A percentile compares a stretch with the other conserved stretches of the same genome.
These are phyloP conservation scores for Varroa destructor DNA, from an alignment of 1,140 invertebrate genomes.

Conservation along the genomic window DNA sequence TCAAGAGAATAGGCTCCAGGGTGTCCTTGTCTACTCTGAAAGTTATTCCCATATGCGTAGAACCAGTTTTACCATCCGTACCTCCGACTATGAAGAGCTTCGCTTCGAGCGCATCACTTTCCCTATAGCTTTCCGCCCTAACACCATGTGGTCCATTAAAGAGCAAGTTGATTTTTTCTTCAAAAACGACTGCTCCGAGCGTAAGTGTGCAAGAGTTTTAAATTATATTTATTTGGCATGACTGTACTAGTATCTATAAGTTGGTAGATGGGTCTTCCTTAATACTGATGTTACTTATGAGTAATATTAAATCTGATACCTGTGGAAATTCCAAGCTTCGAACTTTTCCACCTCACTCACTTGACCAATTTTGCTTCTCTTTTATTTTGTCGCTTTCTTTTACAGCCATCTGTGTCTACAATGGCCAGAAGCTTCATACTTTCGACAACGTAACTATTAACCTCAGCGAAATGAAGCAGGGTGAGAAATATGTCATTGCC, in stretches of 20 bases:
- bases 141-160: slow-evolving; percentile 24
- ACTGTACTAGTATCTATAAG: background rate
- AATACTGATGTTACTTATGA: background rate
- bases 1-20: slow-evolving; percentile 25
- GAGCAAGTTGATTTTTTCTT: background rate
- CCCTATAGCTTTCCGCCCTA: slow-evolving; percentile 20
- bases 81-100: slow-evolving; percentile 12
- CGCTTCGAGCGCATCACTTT: slow-evolving; percentile 22
- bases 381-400: background rate
- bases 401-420: slow-evolving; percentile 19
- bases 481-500: slow-evolving; percentile 21
- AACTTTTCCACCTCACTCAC: background rate
- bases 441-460: slow-evolving; percentile 19
- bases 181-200: slow-evolving; percentile 14
- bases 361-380: background rate
- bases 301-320: background rate
- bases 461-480: slow-evolving; percentile 3
- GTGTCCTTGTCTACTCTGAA: slow-evolving; percentile 14
- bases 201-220: background rate
- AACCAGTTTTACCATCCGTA: slow-evolving; percentile 14
- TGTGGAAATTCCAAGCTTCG: too few species aligned
- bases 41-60: background rate
- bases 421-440: slow-evolving; percentile 18
- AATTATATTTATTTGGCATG: background rate
- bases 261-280: background rate